Percentiles rank a stretch among this genome's conserved stretches.
These are phyloP conservation scores for Blomia tropicalis DNA, from an alignment of 2,888 invertebrate species.

Conservation along the genomic window DNA sequence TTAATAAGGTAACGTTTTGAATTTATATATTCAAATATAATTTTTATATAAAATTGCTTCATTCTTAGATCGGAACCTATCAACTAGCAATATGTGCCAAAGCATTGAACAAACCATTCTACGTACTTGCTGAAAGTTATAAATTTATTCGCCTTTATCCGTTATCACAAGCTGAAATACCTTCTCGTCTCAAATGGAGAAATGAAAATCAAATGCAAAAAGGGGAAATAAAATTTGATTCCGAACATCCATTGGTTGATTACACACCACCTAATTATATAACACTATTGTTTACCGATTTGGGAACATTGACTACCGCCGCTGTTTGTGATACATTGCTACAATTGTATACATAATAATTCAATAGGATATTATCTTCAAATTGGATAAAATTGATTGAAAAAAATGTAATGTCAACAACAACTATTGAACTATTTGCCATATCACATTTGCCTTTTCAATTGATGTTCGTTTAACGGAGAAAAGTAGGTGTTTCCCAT, in stretches of 20 bases:
- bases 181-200: slow-evolving; percentile 14
- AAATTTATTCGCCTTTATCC: slow-evolving; percentile 90
- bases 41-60: slow-evolving; percentile 14
- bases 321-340: slow-evolving; percentile 95
- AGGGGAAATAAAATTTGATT: not conserved
- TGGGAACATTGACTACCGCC: slow-evolving; percentile 86
- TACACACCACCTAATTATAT: slow-evolving; percentile 91
- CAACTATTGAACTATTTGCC: no score
- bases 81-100: slow-evolving; percentile 66
- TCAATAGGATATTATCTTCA: no score
- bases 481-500: no score
- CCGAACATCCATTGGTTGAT: slow-evolving; percentile 71
- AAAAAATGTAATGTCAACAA: no score
- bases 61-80: slow-evolving; percentile 60
- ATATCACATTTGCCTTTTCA: no score
- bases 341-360: slow-evolving; percentile 81
- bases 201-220: not conserved
- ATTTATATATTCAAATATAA: not conserved
- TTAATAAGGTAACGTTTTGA: slow-evolving; percentile 58
- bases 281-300: slow-evolving; percentile 78
- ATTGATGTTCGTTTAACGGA: no score
- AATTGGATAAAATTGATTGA: no score
- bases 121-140: slow-evolving; percentile 89
- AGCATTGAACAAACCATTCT: slow-evolving; percentile 83
- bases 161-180: slow-evolving; percentile 69